Evolutionary conservation across 2,113 vertebrate species (phyloP), one percentile per base, ranked within the genome.

Genomic region (Sapajus apella): DNA sequence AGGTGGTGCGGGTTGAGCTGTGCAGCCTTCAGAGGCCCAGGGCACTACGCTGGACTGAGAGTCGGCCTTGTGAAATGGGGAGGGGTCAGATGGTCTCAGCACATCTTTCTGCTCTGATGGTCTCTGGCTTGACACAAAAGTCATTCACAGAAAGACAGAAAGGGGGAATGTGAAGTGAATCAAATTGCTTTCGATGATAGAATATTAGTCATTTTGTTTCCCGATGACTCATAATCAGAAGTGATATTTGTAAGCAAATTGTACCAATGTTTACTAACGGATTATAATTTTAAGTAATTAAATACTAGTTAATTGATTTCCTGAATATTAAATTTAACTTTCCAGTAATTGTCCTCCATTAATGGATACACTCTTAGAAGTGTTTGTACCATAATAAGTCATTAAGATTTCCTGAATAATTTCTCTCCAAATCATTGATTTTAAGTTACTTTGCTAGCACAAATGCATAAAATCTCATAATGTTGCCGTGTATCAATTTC

Each of bases 281-380:
- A 98, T 98, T 97, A 98, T 98, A 98, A 98, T 99, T 98, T 98
- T 98, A 98, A 96, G 98, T 98, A 98, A 99, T 99, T 99, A 99
- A 98, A 98, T 98, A 98, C 97, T 98, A 98, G 98, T 98, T 99
- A 99, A 98, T 98, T 98, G 35, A 83, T 98, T 98, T 98, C 97
- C 98, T 7, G 95, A 98, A 98, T 97, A 98, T 97, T 98, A 96
- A 87, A 98, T 97, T 98, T 98, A 98, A 98, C 86, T 99, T 99
- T 99, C 98, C 98, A 98, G 98, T 97, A 98, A 98, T 98, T 98
- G 97, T 98, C 98, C 98, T 98, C 94, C 94, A 97, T 98, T 98
- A 99, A 98, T 99, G 98, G 98, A 96, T 98, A 92, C 80, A 92
- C 97, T 98, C 97, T 98, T 98, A 96, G 98, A 98, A 98, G 98